A percentile compares a stretch with the other conserved stretches of the same genome.
phyloP scores from a whole-genome alignment of 2,113 vertebrate species.

The Brienomyrus longianalis region DNA sequence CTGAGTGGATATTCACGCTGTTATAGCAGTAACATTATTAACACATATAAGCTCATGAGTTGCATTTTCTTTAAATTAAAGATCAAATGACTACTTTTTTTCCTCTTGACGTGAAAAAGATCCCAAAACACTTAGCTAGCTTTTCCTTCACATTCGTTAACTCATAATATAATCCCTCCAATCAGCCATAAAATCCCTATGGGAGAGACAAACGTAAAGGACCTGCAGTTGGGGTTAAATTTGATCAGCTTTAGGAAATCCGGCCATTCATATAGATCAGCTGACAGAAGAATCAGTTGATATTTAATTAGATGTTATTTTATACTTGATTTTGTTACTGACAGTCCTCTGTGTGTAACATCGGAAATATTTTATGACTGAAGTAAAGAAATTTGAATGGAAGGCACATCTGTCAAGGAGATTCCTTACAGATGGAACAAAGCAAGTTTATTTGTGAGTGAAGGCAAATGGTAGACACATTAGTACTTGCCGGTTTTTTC shows the following conservation, averaged over 20 bases:
- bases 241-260: slow-evolving; percentile 5
- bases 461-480: not conserved
- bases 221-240: not conserved
- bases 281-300: slow-evolving; percentile 1
- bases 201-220: no score
- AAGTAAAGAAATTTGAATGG: slow-evolving; percentile 44
- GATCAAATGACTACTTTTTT: not conserved
- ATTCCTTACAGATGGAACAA: slow-evolving; percentile 22
- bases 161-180: not conserved
- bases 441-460: not conserved
- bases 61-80: not conserved
- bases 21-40: not conserved
- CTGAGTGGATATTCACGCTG: not conserved
- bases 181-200: not conserved
- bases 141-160: not conserved
- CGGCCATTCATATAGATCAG: not conserved
- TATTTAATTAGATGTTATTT: slow-evolving; percentile 17
- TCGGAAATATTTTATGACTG: slow-evolving; percentile 48
- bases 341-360: slow-evolving; percentile 1
- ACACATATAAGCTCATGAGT: not conserved
- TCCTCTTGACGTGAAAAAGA: not conserved
- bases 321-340: slow-evolving; percentile 31
- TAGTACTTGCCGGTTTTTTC: not conserved
- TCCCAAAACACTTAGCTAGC: not conserved
- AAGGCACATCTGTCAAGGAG: not conserved